Evolutionary conservation across 35 echinoderm and acorn worm genomes (phyloP).

Genomic region (Apostichopus parvimensis): DNA sequence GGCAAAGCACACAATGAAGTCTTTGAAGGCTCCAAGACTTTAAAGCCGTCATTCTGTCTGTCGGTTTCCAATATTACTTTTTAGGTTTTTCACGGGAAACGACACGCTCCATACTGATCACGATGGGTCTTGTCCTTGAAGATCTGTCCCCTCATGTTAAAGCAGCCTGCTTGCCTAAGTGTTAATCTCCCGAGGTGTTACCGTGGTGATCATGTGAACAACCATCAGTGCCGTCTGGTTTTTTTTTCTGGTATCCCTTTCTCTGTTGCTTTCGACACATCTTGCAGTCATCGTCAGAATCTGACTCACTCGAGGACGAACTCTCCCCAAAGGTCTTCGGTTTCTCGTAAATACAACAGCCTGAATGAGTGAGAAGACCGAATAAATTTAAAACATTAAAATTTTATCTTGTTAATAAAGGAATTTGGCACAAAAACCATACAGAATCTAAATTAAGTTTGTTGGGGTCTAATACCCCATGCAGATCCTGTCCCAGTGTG

Average conservation of each 20-base stretch:
- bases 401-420: no score
- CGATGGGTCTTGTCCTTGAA: background rate
- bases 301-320: conserved; percentile 82
- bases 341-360: conserved; percentile 99
- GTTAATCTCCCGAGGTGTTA: conserved; percentile 12
- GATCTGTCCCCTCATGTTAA: background rate
- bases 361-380: conserved; percentile 26
- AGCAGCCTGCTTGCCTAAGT: no score
- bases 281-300: conserved; percentile 92
- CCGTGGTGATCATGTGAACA: conserved; percentile 23
- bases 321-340: conserved; percentile 92
- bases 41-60: background rate
- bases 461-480: no score
- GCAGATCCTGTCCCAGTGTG: no score
- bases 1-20: background rate
- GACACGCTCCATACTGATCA: no score
- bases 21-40: background rate
- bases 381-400: no score
- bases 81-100: background rate
- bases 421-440: no score
- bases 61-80: background rate
- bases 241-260: conserved; percentile 62
- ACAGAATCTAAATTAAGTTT: no score
- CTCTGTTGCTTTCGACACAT: conserved; percentile 92
- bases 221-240: background rate